phyloP scores from a whole-genome alignment of 2,888 invertebrate genomes.

The Lamproptera curius region DNA sequence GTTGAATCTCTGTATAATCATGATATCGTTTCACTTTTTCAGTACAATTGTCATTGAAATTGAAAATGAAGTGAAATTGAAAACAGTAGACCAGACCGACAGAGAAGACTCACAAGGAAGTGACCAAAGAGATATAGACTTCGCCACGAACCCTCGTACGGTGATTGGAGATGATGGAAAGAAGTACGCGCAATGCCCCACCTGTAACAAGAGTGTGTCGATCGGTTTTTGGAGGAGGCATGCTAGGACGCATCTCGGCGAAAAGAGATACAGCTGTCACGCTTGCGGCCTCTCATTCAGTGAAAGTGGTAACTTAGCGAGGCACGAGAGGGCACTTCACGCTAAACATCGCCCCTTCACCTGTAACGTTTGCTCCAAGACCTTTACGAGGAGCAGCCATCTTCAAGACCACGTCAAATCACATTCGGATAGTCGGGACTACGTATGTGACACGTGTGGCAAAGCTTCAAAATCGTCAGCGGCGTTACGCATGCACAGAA shows the following conservation, averaged over 20 bases:
- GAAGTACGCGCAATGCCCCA: slow-evolving; percentile 46
- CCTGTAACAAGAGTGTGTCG: slow-evolving; percentile 51
- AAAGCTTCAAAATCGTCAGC: slow-evolving; percentile 71
- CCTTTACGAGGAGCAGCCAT: slow-evolving; percentile 68
- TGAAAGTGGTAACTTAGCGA: slow-evolving; percentile 66
- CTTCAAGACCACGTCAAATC: slow-evolving; percentile 69
- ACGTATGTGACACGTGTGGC: slow-evolving; percentile 75
- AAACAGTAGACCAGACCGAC: background rate
- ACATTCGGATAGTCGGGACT: slow-evolving; percentile 62
- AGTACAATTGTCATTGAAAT: slow-evolving; percentile 27
- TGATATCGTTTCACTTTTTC: slow-evolving; percentile 29
- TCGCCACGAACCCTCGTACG: slow-evolving; percentile 12
- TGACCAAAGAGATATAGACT: background rate
- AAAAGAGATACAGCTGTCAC: slow-evolving; percentile 65
- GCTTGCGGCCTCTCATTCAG: slow-evolving; percentile 72
- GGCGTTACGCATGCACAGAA: slow-evolving; percentile 69
- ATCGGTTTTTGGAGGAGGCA: slow-evolving; percentile 62
- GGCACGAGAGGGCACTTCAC: slow-evolving; percentile 73
- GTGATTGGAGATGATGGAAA: slow-evolving; percentile 32
- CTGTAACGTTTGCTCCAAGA: slow-evolving; percentile 64
- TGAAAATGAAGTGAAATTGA: slow-evolving; percentile 5
- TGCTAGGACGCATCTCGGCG: slow-evolving; percentile 56
- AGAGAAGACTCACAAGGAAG: background rate
- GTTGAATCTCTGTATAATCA: too few relatives aligned
- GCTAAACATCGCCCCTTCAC: slow-evolving; percentile 58